Conservation (phyloP, 2,797 vertebrate genomes). For the Pipistrellus pipistrellus region DNA sequence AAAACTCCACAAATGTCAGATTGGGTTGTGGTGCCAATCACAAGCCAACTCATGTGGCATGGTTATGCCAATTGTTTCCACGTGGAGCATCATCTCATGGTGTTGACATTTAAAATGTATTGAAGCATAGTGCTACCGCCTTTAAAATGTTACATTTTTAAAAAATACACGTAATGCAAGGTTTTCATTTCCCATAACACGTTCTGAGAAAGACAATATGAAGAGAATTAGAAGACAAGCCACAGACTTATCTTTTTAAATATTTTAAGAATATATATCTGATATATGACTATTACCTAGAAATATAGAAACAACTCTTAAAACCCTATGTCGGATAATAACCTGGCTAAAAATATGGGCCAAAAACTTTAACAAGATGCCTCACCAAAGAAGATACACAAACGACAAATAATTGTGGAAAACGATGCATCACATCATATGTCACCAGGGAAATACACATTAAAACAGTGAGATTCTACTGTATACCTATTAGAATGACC, state of each 20-base stretch:
- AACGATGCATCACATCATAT: background rate
- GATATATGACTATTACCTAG: background rate
- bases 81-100: background rate
- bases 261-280: background rate
- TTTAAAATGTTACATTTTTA: slow-evolving; percentile 12
- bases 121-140: background rate
- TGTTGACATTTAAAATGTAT: background rate
- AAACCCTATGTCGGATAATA: background rate
- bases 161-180: background rate
- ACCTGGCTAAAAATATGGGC: background rate
- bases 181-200: background rate
- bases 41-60: background rate
- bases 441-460: background rate
- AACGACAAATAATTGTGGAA: background rate
- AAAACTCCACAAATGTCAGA: background rate
- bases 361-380: background rate
- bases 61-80: background rate
- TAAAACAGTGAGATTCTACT: background rate
- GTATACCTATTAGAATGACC: background rate
- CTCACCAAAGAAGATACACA: background rate
- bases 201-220: background rate
- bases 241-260: background rate
- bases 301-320: background rate
- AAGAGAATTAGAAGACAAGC: background rate
- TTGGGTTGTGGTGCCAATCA: background rate